Evolutionary conservation across 2,797 vertebrate species (phyloP).

Genomic region (Crenichthys baileyi): DNA sequence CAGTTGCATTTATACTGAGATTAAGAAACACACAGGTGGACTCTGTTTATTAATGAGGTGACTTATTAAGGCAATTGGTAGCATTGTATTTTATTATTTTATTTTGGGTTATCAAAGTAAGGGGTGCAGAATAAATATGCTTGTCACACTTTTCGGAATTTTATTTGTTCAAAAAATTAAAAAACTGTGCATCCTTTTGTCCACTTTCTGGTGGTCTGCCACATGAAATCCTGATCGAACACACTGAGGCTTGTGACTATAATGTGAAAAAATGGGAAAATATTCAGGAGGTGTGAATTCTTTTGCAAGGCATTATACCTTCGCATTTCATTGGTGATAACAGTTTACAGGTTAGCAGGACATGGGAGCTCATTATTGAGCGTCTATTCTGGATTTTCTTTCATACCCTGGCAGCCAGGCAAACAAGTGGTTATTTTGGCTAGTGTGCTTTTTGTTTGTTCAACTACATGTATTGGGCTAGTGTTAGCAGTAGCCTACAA

Average conservation of each 20-base stretch:
- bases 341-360: background rate
- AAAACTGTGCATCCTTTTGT: background rate
- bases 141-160: background rate
- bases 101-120: background rate
- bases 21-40: no score
- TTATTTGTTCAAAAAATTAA: background rate
- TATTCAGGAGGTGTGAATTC: background rate
- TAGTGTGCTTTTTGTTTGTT: constrained; percentile 33
- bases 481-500: constrained; percentile 38
- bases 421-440: constrained; percentile 18
- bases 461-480: constrained; percentile 12
- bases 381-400: background rate
- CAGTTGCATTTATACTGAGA: background rate
- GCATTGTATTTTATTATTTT: background rate
- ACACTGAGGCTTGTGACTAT: background rate
- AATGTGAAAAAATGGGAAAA: background rate
- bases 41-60: background rate
- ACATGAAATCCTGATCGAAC: background rate
- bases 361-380: background rate
- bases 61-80: background rate
- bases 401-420: constrained; percentile 8
- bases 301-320: background rate
- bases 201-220: background rate
- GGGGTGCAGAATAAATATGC: background rate
- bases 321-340: background rate